Conservation (phyloP, 2,888 invertebrate species). For the Protophormia terraenovae region DNA sequence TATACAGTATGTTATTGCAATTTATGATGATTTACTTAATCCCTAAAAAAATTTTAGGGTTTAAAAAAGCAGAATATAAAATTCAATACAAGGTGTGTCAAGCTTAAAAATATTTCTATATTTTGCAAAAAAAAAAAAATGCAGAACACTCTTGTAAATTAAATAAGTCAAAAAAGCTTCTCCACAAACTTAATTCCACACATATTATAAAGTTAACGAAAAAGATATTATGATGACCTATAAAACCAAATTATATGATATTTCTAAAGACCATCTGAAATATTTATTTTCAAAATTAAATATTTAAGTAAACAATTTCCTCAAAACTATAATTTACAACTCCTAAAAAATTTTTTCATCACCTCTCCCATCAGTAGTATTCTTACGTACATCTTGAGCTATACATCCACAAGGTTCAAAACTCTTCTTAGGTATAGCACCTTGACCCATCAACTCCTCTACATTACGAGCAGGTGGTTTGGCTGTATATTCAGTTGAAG, state of each 20-base stretch:
- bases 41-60: background rate
- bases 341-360: background rate
- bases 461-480: conserved; percentile 63
- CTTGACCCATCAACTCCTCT: conserved; percentile 9
- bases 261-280: too few species aligned
- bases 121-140: too few species aligned
- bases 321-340: background rate
- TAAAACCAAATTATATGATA: too few species aligned
- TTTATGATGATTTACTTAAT: background rate
- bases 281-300: background rate
- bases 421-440: background rate
- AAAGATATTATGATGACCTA: too few species aligned
- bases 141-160: too few species aligned
- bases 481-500: conserved; percentile 68
- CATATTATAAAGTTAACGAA: too few species aligned
- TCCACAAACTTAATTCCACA: too few species aligned
- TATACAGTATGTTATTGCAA: background rate
- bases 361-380: conserved; percentile 13
- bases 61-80: background rate
- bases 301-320: background rate
- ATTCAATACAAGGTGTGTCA: background rate
- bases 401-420: conserved; percentile 38
- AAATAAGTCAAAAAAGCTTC: too few species aligned
- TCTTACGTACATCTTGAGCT: background rate
- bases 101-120: background rate